Evolutionary conservation across 2,113 vertebrate species (phyloP).

Genomic region (Vulpes vulpes): DNA sequence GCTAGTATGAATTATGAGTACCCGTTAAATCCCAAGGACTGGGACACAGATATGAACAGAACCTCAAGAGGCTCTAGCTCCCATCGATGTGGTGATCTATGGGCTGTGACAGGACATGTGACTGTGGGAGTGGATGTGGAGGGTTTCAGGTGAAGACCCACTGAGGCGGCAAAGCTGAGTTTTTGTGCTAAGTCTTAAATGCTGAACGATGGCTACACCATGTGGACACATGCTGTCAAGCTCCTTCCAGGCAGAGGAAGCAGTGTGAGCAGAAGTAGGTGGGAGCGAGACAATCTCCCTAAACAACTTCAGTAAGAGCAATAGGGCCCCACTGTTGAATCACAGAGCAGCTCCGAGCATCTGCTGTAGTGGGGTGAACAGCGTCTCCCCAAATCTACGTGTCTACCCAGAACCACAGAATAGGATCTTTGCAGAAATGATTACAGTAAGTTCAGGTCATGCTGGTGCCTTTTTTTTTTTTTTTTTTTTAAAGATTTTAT

Average conservation of each 20-base stretch:
- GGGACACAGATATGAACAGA: background rate
- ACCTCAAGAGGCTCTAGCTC: background rate
- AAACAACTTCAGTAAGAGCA: background rate
- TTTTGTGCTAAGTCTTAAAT: background rate
- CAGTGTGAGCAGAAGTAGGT: background rate
- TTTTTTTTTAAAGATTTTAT: no score
- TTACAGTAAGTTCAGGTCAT: background rate
- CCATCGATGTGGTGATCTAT: background rate
- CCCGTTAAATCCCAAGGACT: background rate
- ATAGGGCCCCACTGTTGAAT: background rate
- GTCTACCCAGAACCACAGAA: background rate
- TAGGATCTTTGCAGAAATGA: background rate
- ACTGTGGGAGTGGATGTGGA: no score
- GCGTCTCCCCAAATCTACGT: background rate
- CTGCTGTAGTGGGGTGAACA: accelerated
- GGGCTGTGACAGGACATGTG: background rate
- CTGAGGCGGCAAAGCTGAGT: background rate
- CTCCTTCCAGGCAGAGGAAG: background rate
- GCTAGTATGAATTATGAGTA: background rate
- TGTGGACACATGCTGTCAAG: background rate
- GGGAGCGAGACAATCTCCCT: background rate
- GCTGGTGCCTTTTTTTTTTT: no score
- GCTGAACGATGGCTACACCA: background rate
- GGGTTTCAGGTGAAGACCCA: background rate
- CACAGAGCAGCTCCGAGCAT: background rate